phyloP scores from a whole-genome alignment of 1,140 invertebrate genomes.

The Berghia stephanieae region DNA sequence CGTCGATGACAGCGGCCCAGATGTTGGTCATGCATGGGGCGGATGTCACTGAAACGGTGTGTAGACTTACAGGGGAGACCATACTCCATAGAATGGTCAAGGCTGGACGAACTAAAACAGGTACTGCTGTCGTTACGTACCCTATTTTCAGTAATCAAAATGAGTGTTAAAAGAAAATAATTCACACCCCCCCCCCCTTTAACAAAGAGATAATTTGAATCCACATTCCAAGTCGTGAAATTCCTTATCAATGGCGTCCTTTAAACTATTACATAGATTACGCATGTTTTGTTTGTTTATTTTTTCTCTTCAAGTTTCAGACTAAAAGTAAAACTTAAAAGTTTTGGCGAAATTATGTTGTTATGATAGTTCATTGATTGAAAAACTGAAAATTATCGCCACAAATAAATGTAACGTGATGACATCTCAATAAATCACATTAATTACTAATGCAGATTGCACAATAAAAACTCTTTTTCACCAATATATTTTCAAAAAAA shows the following conservation, averaged over 20 bases:
- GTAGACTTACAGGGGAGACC: neutral
- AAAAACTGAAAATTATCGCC: neutral
- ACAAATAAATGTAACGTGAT: neutral
- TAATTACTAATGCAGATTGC: no score
- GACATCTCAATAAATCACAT: neutral
- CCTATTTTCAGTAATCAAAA: neutral
- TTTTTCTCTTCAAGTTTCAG: no score
- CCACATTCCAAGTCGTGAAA: no score
- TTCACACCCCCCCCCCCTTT: no score
- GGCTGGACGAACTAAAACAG: neutral
- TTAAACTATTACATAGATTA: no score
- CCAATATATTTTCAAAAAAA: no score
- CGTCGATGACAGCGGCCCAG: neutral
- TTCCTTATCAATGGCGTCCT: no score
- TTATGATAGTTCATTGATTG: neutral
- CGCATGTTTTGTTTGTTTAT: no score
- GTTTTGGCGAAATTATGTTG: no score
- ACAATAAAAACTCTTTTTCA: no score
- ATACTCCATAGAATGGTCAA: conserved; percentile 12
- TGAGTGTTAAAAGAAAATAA: neutral
- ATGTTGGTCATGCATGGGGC: neutral
- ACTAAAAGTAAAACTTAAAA: no score
- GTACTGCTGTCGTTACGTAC: neutral
- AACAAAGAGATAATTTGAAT: no score
- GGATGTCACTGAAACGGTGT: conserved; percentile 9